Conservation (phyloP, 2,797 vertebrate genomes). For the Sebastes diaconus region DNA sequence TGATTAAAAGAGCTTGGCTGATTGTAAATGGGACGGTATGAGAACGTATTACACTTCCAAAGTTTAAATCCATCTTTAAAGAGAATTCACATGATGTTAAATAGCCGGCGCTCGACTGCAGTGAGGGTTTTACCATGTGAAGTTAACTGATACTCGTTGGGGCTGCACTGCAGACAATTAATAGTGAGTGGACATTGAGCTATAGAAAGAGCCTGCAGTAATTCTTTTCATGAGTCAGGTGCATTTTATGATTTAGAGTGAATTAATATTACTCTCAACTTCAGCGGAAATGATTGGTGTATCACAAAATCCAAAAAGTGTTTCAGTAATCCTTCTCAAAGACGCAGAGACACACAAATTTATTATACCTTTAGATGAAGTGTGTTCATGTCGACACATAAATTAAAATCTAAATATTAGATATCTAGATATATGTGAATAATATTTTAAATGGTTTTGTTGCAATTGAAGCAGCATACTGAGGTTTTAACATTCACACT, state of each 20-base stretch:
- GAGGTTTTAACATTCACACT: background rate
- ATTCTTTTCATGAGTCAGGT: slow-evolving; percentile 53
- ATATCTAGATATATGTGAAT: background rate
- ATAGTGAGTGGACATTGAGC: slow-evolving; percentile 46
- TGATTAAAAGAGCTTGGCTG: slow-evolving; percentile 35
- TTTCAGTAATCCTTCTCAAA: slow-evolving; percentile 20
- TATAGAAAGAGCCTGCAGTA: slow-evolving; percentile 26
- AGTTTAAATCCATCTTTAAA: slow-evolving; percentile 30
- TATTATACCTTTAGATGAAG: background rate
- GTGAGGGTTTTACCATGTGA: slow-evolving; percentile 5
- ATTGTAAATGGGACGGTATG: slow-evolving; percentile 13
- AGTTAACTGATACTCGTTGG: slow-evolving; percentile 11
- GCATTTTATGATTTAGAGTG: slow-evolving; percentile 57
- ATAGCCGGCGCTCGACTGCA: background rate
- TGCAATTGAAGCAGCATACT: background rate
- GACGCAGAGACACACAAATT: background rate
- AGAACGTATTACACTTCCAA: slow-evolving; percentile 3
- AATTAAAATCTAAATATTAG: background rate
- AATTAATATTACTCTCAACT: slow-evolving; percentile 38
- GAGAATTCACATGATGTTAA: slow-evolving; percentile 13
- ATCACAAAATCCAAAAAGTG: slow-evolving; percentile 11
- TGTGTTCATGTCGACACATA: background rate
- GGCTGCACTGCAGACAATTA: slow-evolving; percentile 34
- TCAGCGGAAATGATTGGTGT: slow-evolving; percentile 35
- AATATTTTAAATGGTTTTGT: background rate